Evolutionary conservation across 1,140 invertebrate genomes (phyloP), one percentile per base, ranked within the genome.

Genomic region (Lasioglossum baleicum): DNA sequence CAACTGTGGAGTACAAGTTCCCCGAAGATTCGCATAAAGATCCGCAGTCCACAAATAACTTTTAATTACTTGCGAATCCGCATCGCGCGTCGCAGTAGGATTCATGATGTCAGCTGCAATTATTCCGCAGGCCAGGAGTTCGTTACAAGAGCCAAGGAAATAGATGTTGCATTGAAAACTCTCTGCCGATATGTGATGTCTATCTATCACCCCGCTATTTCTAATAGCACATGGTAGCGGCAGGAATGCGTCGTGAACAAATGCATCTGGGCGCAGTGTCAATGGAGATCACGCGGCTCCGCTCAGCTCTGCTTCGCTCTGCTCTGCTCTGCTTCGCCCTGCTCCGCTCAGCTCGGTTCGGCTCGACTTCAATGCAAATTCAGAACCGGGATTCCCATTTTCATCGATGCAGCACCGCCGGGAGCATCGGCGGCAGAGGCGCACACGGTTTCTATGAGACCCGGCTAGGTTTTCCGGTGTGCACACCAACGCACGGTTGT

Each of bases 371-470:
- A 40, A 73, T 79, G 76, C 76, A 79, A 79, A 79, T 79, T 48
- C 60, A 40, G 44, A 40, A 53, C 5, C 67, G 48, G 35, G 70
- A 51, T 35, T 15, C 51, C 70, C 48, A 73, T 79, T 79, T 79
- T 48, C 76, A 79, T 67, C 65, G 65, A n/a, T 11, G n/a, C 65
- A 44, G 42, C n/a, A n/a, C 11, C 20, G 42, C 22, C 65, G 53
- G 26, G 48, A 68, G 40, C 56, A 17, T 31, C 66, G 22, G 26
- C 56, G 22, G 5, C 15, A 5, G 51, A 13, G 44, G 7, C 44
- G 51, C 17, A 58, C 67, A 67, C 48, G 65, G 60, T 83, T 71
- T 81, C 80, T 67, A 74, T 42, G 66, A 84, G 79, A 77, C 58
- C 83, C 64, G 61, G 79, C 79, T 67, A 67, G 60, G 83, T 75